Percentiles rank a stretch among this genome's conserved stretches.
Evolutionary conservation across 2,113 vertebrate species (phyloP).

Genomic region (Tupaia tana): DNA sequence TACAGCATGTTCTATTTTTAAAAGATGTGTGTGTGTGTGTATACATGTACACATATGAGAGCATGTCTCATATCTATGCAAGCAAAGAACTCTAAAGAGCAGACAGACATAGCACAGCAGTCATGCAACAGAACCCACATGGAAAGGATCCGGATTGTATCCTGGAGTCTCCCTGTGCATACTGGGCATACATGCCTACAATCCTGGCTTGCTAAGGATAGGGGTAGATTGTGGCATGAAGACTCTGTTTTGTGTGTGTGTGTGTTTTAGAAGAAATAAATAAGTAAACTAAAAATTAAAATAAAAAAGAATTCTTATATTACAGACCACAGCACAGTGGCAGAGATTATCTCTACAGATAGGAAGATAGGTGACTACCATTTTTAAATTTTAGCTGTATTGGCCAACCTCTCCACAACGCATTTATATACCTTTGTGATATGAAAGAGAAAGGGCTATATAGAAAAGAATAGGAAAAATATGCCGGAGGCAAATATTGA

Average conservation of each 20-base stretch:
- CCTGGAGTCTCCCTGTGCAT: too few species aligned
- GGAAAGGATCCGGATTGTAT: too few species aligned
- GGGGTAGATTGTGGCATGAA: too few species aligned
- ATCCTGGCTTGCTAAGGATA: too few species aligned
- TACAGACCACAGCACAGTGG: background rate
- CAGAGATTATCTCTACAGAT: fast-evolving
- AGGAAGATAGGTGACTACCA: background rate
- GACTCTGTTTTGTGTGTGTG: too few species aligned
- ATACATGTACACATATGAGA: background rate
- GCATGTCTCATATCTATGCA: background rate
- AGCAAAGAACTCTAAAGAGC: background rate
- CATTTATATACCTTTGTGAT: background rate
- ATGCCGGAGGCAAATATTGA: background rate
- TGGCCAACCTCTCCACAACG: background rate
- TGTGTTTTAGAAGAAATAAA: too few species aligned
- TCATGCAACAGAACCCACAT: too few species aligned
- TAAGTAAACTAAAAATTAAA: too few species aligned
- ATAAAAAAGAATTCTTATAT: background rate
- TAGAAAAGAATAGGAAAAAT: background rate
- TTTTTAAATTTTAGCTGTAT: background rate
- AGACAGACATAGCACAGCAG: too few species aligned
- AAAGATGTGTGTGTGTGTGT: fast-evolving
- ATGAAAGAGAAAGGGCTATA: background rate
- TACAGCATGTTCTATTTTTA: background rate
- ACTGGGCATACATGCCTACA: too few species aligned